Percentiles rank a stretch among this genome's conserved stretches.
Conservation (phyloP, 2,113 vertebrate species). For the Equus quagga region DNA sequence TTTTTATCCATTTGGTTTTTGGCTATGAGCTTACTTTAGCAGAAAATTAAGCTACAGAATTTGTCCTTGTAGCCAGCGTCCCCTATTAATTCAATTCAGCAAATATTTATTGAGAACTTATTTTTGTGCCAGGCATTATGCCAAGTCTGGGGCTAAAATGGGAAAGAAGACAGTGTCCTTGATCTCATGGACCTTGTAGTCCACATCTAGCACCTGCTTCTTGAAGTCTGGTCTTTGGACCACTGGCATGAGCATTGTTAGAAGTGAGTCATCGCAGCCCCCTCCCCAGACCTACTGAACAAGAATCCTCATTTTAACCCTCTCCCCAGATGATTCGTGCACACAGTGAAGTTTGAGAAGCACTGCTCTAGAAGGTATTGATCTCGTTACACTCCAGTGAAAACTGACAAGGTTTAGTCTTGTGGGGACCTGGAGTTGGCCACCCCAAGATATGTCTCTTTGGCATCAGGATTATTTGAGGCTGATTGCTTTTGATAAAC, state of each 20-base stretch:
- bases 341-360: neutral
- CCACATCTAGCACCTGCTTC: neutral
- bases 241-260: neutral
- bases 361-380: neutral
- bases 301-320: neutral
- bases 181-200: neutral
- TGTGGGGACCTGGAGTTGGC: no score
- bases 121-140: neutral
- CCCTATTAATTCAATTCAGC: conserved; percentile 24
- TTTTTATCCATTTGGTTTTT: conserved; percentile 38
- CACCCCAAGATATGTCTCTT: no score
- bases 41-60: conserved; percentile 59
- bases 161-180: neutral
- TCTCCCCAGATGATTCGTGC: neutral
- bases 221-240: neutral
- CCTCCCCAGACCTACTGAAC: neutral
- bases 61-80: neutral
- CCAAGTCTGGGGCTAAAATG: neutral
- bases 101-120: conserved; percentile 55
- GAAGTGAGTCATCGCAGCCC: neutral
- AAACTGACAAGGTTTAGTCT: conserved; percentile 12
- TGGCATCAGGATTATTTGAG: no score
- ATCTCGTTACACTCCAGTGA: neutral
- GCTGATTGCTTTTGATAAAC: no score
- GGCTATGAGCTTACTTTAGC: neutral